Conservation (phyloP, 2,888 invertebrate species). For the Caenorhabditis parvicauda region DNA sequence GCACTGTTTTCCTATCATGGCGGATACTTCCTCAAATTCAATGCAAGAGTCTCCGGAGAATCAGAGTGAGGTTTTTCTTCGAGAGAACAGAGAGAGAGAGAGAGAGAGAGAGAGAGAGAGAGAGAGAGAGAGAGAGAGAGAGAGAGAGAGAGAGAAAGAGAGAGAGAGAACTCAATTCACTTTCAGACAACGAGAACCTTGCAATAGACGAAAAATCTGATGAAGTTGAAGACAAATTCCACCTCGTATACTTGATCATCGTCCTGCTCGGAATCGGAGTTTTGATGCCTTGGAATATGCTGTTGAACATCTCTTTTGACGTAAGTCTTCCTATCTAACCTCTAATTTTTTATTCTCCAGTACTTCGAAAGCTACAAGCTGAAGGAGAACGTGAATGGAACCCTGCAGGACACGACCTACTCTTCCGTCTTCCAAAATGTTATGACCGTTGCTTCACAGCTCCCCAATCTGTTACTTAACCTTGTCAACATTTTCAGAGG, state of each 20-base stretch:
- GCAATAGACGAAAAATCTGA: too few relatives aligned
- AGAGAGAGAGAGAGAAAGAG: too few relatives aligned
- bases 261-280: conserved; percentile 89
- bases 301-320: conserved; percentile 73
- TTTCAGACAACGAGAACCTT: too few relatives aligned
- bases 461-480: conserved; percentile 89
- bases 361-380: conserved; percentile 83
- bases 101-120: too few relatives aligned
- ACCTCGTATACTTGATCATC: conserved; percentile 71
- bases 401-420: conserved; percentile 64
- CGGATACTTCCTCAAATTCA: too few relatives aligned
- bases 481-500: conserved; percentile 54
- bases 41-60: too few relatives aligned
- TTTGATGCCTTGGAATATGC: conserved; percentile 98
- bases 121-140: too few relatives aligned
- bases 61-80: too few relatives aligned
- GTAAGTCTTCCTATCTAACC: conserved; percentile 20
- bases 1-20: too few relatives aligned
- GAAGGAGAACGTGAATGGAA: conserved; percentile 11
- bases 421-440: conserved; percentile 79
- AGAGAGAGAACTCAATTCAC: too few relatives aligned
- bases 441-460: conserved; percentile 83
- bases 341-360: conserved; percentile 35
- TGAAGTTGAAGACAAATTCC: too few relatives aligned
- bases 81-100: too few relatives aligned